phyloP scores from a whole-genome alignment of 2,113 vertebrate species.

The Carollia perspicillata region DNA sequence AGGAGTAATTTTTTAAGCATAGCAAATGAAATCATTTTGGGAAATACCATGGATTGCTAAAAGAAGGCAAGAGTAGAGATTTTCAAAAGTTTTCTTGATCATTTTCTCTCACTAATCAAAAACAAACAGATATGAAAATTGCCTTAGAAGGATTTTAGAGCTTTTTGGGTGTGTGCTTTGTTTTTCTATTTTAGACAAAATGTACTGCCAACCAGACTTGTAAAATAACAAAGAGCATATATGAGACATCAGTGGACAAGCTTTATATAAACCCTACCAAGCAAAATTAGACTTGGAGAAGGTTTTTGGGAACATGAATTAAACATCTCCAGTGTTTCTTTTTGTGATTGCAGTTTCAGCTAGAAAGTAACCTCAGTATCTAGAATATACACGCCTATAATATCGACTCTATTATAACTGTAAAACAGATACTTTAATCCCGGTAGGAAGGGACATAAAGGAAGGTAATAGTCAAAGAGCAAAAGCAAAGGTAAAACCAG shows the following conservation, averaged over 20 bases:
- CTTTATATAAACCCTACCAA: not conserved
- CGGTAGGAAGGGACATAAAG: not conserved
- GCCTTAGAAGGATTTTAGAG: not conserved
- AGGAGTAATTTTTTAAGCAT: not conserved
- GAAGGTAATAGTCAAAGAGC: not conserved
- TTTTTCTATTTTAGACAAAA: constrained; percentile 3
- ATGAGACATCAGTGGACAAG: not conserved
- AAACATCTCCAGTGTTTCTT: not conserved
- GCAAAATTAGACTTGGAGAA: constrained; percentile 22
- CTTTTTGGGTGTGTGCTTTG: not conserved
- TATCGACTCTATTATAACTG: not conserved
- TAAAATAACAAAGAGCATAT: not conserved
- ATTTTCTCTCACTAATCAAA: not conserved
- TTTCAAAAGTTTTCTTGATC: not conserved
- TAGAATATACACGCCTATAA: not conserved
- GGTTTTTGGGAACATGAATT: not conserved
- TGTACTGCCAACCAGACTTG: not conserved
- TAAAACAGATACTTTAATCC: not conserved
- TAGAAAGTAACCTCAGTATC: not conserved
- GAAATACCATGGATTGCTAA: not conserved
- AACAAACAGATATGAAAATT: not conserved
- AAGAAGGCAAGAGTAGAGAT: not conserved
- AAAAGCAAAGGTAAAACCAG: not conserved
- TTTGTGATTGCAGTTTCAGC: not conserved
- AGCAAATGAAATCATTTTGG: not conserved